These are phyloP conservation scores for Podarcis siculus DNA, from an alignment of 2,797 vertebrate species.

Conservation along the genomic window DNA sequence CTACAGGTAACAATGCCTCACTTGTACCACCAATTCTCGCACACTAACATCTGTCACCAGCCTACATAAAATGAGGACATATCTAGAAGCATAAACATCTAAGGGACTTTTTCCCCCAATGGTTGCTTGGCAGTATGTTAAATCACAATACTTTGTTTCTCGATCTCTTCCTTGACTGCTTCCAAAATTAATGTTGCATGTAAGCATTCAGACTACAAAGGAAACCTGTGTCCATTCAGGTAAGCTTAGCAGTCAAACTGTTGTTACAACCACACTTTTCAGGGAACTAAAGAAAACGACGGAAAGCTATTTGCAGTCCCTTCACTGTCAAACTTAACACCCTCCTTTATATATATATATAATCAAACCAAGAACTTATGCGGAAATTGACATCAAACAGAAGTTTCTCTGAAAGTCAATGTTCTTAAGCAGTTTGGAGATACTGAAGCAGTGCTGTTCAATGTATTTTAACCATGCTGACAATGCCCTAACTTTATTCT, in stretches of 20 bases:
- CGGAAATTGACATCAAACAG: not conserved
- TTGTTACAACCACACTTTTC: conserved; percentile 41
- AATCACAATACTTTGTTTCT: rapidly evolving
- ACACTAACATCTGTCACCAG: not conserved
- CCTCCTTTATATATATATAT: not conserved
- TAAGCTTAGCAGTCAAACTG: conserved; percentile 17
- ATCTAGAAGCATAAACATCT: not conserved
- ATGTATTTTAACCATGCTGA: not conserved
- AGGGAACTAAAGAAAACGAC: conserved; percentile 17
- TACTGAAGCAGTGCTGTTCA: not conserved
- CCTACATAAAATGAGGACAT: not conserved
- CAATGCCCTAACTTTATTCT: not conserved
- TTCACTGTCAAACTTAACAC: conserved; percentile 26
- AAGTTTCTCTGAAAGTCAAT: conserved; percentile 10
- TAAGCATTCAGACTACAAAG: not conserved
- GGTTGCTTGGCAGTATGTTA: not conserved
- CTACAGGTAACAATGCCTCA: not conserved
- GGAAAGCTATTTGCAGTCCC: conserved; percentile 40
- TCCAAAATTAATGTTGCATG: not conserved
- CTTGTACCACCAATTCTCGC: not conserved
- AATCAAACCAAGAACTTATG: conserved; percentile 21
- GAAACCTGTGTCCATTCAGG: not conserved
- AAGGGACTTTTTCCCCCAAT: not conserved
- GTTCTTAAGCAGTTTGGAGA: not conserved
- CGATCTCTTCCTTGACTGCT: not conserved